Evolutionary conservation across 2,113 vertebrate species (phyloP).

Genomic region (Aegotheles bennettii): DNA sequence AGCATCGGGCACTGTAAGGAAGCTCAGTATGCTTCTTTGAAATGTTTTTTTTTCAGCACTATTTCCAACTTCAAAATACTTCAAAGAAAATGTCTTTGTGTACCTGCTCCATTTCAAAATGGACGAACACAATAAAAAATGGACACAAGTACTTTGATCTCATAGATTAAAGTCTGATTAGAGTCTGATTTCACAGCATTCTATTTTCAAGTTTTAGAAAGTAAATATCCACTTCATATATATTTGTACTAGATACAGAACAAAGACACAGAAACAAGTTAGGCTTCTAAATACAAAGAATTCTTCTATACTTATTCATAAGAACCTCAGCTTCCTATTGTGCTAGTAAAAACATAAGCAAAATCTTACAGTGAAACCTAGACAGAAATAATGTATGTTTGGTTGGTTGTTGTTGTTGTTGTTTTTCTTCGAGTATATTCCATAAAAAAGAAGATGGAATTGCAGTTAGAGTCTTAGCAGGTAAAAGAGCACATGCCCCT

Average conservation of each 20-base stretch:
- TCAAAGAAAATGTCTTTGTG: not conserved
- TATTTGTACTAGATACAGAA: not conserved
- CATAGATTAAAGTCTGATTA: not conserved
- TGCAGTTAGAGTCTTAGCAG: not conserved
- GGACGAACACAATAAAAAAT: not conserved
- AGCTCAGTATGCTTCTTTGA: not conserved
- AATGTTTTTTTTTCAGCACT: not conserved
- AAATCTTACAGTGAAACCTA: not conserved
- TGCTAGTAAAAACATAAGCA: not conserved
- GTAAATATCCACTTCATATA: not conserved
- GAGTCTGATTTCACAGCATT: not conserved
- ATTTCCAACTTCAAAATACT: not conserved
- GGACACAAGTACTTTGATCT: not conserved
- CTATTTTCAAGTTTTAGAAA: not conserved
- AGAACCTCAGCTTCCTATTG: not conserved
- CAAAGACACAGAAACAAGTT: not conserved
- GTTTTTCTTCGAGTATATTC: not conserved
- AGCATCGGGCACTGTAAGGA: not conserved
- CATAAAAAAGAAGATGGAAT: not conserved
- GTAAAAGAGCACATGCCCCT: not conserved
- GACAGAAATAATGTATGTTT: not conserved
- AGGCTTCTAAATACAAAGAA: not conserved
- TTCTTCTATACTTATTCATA: not conserved
- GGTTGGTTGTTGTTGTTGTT: not conserved
- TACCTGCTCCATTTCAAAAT: not conserved